Percentiles rank a stretch among this genome's conserved stretches.
phyloP scores from a whole-genome alignment of 2,113 vertebrate genomes.

The Planiliza haematocheilus region DNA sequence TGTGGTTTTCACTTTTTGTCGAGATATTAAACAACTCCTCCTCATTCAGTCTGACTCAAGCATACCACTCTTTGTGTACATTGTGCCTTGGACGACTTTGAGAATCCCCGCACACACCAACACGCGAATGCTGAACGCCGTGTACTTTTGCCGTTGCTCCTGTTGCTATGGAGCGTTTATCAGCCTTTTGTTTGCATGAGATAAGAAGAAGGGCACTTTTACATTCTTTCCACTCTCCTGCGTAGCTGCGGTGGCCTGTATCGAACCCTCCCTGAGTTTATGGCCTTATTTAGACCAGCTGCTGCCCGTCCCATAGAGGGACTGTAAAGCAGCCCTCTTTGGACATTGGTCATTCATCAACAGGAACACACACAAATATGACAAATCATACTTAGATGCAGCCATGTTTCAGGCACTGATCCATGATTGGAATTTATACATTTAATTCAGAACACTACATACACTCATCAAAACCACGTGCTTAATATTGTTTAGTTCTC shows the following conservation, averaged over 20 bases:
- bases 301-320: background rate
- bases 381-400: background rate
- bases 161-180: constrained; percentile 49
- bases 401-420: background rate
- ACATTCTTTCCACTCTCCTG: constrained; percentile 54
- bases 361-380: background rate
- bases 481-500: too few species aligned
- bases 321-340: constrained; percentile 10
- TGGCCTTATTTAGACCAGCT: constrained; percentile 30
- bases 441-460: too few species aligned
- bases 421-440: too few species aligned
- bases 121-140: background rate
- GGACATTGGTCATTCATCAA: constrained; percentile 10
- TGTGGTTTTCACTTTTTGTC: too few species aligned
- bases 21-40: too few species aligned
- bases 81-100: background rate
- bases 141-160: constrained; percentile 6
- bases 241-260: background rate
- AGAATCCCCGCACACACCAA: background rate
- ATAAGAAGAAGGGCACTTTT: constrained; percentile 31
- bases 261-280: constrained; percentile 25
- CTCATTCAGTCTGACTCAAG: too few species aligned
- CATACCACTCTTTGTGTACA: background rate
- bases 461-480: too few species aligned
- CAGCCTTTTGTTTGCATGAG: constrained; percentile 45